Evolutionary conservation across 1,140 invertebrate genomes (phyloP).

Genomic region (Bombyx mandarina): DNA sequence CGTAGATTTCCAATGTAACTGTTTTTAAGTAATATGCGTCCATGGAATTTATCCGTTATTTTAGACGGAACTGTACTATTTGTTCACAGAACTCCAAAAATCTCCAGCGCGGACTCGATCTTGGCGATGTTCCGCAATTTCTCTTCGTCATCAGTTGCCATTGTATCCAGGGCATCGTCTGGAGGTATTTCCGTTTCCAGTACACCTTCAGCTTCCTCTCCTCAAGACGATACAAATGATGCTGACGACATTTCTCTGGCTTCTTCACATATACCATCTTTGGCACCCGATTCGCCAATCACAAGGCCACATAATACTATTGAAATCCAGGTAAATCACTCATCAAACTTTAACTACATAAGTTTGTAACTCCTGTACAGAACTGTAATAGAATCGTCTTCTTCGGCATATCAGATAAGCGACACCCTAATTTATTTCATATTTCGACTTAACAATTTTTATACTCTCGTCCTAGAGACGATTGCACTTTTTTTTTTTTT

Average conservation of each 20-base stretch:
- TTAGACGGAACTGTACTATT: too few species aligned
- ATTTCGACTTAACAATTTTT: too few species aligned
- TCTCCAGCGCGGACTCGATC: conserved; percentile 81
- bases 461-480: too few species aligned
- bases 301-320: conserved; percentile 66
- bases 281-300: conserved; percentile 73
- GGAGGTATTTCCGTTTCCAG: conserved; percentile 74
- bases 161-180: conserved; percentile 69
- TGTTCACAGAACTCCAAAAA: conserved; percentile 61
- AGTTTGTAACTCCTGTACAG: too few species aligned
- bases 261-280: conserved; percentile 72
- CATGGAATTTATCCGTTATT: too few species aligned
- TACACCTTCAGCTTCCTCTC: conserved; percentile 77
- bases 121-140: conserved; percentile 81
- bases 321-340: conserved; percentile 70
- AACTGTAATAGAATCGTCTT: too few species aligned
- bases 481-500: too few species aligned
- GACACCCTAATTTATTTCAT: too few species aligned
- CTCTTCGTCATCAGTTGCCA: conserved; percentile 71
- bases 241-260: conserved; percentile 76
- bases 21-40: too few species aligned
- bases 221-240: conserved; percentile 76
- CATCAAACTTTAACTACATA: too few species aligned
- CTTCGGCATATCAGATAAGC: too few species aligned
- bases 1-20: too few species aligned